Conservation (phyloP, 1,140 invertebrate species). For the Euwallacea similis region DNA sequence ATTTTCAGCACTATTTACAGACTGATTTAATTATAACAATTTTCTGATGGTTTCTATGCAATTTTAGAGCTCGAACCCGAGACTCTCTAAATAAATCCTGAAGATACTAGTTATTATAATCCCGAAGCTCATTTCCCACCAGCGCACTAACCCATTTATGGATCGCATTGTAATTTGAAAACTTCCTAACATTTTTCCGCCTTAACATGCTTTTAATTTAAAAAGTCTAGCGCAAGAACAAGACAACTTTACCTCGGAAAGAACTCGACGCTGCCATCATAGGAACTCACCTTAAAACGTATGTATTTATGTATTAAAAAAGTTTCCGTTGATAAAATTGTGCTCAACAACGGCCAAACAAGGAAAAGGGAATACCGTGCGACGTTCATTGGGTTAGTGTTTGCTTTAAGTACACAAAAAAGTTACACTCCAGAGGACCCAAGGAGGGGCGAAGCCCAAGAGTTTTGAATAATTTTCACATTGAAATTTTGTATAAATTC, state of each 20-base stretch:
- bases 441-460: neutral
- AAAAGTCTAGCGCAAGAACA: conserved; percentile 15
- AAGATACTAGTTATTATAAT: no score
- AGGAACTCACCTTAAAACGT: conserved; percentile 33
- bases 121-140: no score
- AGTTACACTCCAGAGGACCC: neutral
- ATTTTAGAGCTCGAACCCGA: no score
- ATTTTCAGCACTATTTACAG: no score
- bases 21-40: no score
- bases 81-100: no score
- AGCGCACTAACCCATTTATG: neutral
- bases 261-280: conserved; percentile 26
- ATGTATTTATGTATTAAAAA: conserved; percentile 41
- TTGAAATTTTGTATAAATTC: conserved; percentile 33
- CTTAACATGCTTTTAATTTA: conserved; percentile 5
- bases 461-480: conserved; percentile 33
- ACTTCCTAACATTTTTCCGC: conserved; percentile 12
- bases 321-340: conserved; percentile 36
- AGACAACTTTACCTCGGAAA: conserved; percentile 16
- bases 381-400: conserved; percentile 37
- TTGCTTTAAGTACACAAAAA: conserved; percentile 30
- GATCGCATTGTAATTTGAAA: conserved; percentile 29
- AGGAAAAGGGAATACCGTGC: conserved; percentile 26
- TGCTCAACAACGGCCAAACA: conserved; percentile 26
- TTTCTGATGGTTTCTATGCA: no score